Base-by-base conservation (phyloP, 2,888 invertebrate species). In the Zaprionus lineosus region DNA sequence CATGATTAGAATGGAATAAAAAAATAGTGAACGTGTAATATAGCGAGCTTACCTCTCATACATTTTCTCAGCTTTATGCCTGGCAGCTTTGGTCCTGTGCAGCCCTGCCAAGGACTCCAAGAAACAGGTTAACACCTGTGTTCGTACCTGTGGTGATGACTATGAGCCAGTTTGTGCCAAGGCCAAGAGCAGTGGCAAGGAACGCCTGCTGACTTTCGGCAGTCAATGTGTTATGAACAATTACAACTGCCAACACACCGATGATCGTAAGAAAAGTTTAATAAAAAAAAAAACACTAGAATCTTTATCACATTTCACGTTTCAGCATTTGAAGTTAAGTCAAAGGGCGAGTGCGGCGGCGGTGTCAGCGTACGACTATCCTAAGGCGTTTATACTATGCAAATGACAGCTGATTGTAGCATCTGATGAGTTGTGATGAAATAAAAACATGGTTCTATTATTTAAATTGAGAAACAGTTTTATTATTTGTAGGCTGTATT, bases 211-310 rank as follows among this genome's bases (percentile, higher is more conserved):
- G 3, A 88, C 89, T 4, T 90, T 90, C 51, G 89, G 89, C 26
- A 90, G 67, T 41, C 52, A 72, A 1, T 90, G 90, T 43, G 89
- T 89, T 6, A 65, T 90, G 78, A 60, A 63, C 47, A 89, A 87
- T 29, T 90, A 88, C 73, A 90, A 90, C 57, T 90, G 90, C 58
- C 88, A 88, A 26, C 89, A 90, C 51, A 56, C 79, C 8, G 82
- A 87, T 39, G 87, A 87, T 64, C 86, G 90, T 90, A 81, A 87
- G 2, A 5, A 0, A 11, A 7, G 2, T 1, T 5, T 4, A 29
- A 18, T 5, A 9, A 4, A 3, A 14, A 8, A 6, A 18, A 4
- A 8, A 1, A 5, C 18, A 2, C 8, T 2, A 5, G 1, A 15
- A 1, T 5, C 18, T n/a, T 14, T 19, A 9, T 11, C 8, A 14